Percentiles rank a stretch among this genome's conserved stretches.
phyloP scores from a whole-genome alignment of 2,797 vertebrate genomes.

The Myripristis murdjan region DNA sequence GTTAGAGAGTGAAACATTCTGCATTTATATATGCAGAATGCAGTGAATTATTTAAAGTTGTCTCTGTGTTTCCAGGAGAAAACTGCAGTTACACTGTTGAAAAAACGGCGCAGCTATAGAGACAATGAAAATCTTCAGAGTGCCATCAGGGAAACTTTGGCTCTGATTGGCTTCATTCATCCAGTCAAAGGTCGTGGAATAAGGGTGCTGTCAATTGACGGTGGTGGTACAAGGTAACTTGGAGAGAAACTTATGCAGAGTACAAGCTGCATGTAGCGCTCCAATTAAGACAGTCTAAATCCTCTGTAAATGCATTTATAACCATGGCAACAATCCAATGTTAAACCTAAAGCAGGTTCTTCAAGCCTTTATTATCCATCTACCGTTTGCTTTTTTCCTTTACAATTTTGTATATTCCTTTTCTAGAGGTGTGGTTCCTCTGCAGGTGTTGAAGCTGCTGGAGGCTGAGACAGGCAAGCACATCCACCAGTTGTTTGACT shows the following conservation, averaged over 20 bases:
- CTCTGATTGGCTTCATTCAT: constrained; percentile 84
- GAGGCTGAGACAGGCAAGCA: constrained; percentile 82
- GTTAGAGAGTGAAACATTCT: constrained; percentile 15
- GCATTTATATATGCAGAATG: not conserved
- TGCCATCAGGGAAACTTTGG: constrained; percentile 79
- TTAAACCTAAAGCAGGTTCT: too few species aligned
- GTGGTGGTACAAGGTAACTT: constrained; percentile 84
- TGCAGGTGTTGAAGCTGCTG: constrained; percentile 82
- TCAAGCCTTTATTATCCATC: too few species aligned
- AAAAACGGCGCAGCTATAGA: constrained; percentile 58
- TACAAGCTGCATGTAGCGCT: too few species aligned
- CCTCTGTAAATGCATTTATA: not conserved
- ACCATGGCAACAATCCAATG: not conserved
- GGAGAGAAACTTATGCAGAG: too few species aligned
- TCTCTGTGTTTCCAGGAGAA: constrained; percentile 73
- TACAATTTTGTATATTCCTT: not conserved
- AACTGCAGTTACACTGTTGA: constrained; percentile 68
- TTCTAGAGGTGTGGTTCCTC: constrained; percentile 83
- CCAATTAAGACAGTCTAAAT: too few species aligned
- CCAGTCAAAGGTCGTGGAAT: constrained; percentile 83
- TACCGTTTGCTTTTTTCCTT: not conserved
- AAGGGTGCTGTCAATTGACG: constrained; percentile 85
- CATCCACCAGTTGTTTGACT: constrained; percentile 85
- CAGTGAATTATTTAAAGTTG: not conserved
- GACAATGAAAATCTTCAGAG: constrained; percentile 71